Evolutionary conservation across 1,140 invertebrate genomes (phyloP).

Genomic region (Zaprionus capensis): DNA sequence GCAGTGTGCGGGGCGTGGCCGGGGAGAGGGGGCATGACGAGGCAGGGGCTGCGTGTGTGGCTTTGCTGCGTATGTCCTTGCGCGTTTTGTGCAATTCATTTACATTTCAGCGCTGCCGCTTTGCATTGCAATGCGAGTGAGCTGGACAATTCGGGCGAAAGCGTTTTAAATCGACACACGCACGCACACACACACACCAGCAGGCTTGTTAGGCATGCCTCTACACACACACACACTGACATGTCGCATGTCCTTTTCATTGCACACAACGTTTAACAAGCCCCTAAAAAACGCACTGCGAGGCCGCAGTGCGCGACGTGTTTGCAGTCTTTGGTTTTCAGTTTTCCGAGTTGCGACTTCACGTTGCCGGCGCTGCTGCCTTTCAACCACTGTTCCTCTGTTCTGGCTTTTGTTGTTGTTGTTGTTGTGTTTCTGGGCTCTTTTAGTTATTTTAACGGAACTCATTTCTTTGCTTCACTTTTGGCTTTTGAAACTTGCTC

Average conservation of each 20-base stretch:
- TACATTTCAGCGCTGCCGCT: conserved; percentile 74
- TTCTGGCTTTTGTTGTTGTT: conserved; percentile 6
- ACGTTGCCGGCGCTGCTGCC: conserved; percentile 27
- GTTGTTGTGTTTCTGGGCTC: conserved; percentile 18
- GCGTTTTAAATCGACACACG: conserved; percentile 43
- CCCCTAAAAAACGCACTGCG: conserved; percentile 41
- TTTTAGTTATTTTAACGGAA: conserved; percentile 49
- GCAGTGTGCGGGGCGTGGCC: conserved; percentile 14
- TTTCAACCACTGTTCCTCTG: conserved; percentile 5
- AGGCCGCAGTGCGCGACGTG: background rate
- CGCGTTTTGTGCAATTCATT: conserved; percentile 79
- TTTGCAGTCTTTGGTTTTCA: conserved; percentile 13
- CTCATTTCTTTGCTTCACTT: conserved; percentile 71
- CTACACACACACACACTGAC: conserved; percentile 17
- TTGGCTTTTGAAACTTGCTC: conserved; percentile 65
- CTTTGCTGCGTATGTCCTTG: conserved; percentile 75
- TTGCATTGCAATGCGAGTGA: conserved; percentile 42
- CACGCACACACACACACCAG: conserved; percentile 6
- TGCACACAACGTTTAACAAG: conserved; percentile 58
- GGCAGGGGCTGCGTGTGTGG: conserved; percentile 38
- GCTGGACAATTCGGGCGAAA: conserved; percentile 55
- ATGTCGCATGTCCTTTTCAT: conserved; percentile 71
- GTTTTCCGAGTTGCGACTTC: conserved; percentile 42
- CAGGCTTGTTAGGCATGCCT: background rate
- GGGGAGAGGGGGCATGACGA: background rate